Evolutionary conservation across 1,140 invertebrate species (phyloP), one percentile per base, ranked within the genome.

Genomic region (Neodiprion pinetum): DNA sequence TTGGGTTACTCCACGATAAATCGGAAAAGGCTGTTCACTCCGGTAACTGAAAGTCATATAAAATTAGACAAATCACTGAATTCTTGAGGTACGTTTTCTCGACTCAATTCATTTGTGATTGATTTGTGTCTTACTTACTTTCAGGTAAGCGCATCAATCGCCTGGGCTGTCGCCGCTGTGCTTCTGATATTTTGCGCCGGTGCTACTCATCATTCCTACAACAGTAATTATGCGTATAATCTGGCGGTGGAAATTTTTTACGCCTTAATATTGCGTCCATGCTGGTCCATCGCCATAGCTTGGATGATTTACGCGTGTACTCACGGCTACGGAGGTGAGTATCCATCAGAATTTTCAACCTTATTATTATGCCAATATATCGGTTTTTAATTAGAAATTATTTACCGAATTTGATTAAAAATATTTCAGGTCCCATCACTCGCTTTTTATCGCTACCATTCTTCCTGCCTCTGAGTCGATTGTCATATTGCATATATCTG

Each of bases 401-500:
- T 40, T 40, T 5, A 40, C 28, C 5, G 28, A 40, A 14, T 11
- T 21, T 40, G 28, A 40, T 40, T 40, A 40, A 40, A 40, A 40
- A 61, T 8, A 49, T 80, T 79, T 67, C 77, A 90, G 91, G 90
- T 73, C 77, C 84, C 5, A 82, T 93, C 4, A 90, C 91, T 74
- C 80, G 71, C 5, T 82, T 93, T 65, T 81, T 93, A 50, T 91
- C 91, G 0, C 90, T 89, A 86, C 86, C 85, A 48, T 79, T 84
- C 0, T 90, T 92, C 50, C 81, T 90, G 47, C 90, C 91, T 0
- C 78, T 93, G 0, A 89, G 89, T 61, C 83, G 90, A 67, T 80
- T 93, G 17, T 90, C 91, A 4, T 93, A 92, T 79, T 85, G 87
- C 70, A 87, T 90, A 21, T 93, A 93, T 80, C 82, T 93, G 7